Evolutionary conservation across 2,113 vertebrate genomes (phyloP).

Genomic region (Pogonocichla stellata): DNA sequence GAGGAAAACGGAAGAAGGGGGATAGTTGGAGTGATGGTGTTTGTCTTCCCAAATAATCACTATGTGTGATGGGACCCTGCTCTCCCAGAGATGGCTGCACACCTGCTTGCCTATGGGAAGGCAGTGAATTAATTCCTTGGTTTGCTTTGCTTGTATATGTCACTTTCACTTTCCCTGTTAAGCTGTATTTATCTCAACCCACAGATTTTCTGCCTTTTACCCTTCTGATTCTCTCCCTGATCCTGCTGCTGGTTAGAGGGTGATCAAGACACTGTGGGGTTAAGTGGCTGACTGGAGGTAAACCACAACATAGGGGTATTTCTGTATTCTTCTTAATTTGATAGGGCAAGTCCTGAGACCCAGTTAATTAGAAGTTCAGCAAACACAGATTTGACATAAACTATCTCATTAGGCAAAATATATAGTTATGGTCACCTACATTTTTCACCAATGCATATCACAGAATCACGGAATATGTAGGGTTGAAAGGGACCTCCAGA

Average conservation of each 20-base stretch:
- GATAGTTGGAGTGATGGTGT: not conserved
- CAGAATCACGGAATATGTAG: not conserved
- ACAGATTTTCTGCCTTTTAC: not conserved
- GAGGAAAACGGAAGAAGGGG: not conserved
- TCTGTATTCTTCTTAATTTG: not conserved
- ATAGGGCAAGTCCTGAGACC: not conserved
- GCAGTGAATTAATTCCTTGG: not conserved
- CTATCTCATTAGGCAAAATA: not conserved
- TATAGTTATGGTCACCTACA: not conserved
- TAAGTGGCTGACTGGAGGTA: not conserved
- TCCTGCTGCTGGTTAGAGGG: not conserved
- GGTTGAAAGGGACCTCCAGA: not conserved
- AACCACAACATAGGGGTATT: not conserved
- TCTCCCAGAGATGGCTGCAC: not conserved
- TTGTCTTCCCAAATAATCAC: not conserved
- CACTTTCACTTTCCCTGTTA: not conserved
- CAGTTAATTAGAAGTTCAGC: not conserved
- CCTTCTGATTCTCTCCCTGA: not conserved
- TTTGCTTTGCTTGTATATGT: not conserved
- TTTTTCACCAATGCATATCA: not conserved
- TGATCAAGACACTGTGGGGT: too few relatives aligned
- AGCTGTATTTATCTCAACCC: not conserved
- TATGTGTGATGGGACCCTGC: not conserved
- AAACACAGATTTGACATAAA: not conserved
- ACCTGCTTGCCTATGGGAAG: not conserved